phyloP scores from a whole-genome alignment of 2,797 vertebrate species.

The Linurgus olivaceus region DNA sequence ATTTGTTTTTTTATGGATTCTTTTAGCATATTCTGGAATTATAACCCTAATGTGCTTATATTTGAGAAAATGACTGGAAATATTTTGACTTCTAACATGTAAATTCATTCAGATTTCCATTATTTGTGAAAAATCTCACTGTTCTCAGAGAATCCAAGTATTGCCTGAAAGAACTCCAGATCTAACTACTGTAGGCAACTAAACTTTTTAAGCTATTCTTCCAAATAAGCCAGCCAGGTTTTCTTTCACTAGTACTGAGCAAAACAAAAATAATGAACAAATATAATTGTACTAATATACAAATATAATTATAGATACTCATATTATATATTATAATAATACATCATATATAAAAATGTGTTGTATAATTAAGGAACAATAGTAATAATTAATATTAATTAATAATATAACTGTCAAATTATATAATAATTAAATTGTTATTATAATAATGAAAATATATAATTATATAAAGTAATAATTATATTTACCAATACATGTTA shows the following conservation, averaged over 20 bases:
- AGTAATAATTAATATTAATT: not conserved
- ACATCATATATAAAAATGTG: too few species aligned
- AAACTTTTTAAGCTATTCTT: not conserved
- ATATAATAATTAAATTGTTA: not conserved
- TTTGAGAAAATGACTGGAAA: not conserved
- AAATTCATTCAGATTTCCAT: not conserved
- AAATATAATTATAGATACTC: not conserved
- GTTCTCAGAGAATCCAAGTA: not conserved
- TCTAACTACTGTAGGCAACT: not conserved
- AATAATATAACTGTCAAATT: fast-evolving
- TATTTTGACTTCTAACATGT: not conserved
- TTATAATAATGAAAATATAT: not conserved
- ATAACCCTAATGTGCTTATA: not conserved
- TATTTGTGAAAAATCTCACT: not conserved
- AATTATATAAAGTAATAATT: not conserved
- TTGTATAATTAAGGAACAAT: too few species aligned
- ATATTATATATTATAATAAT: not conserved
- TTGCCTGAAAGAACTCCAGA: not conserved
- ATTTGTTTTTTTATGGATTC: not conserved
- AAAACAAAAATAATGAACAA: not conserved
- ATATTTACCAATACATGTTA: not conserved
- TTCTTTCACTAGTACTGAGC: not conserved
- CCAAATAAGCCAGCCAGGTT: not conserved
- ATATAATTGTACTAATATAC: not conserved
- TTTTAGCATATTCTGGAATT: not conserved